Base-by-base conservation (phyloP, 35 echinoderm and acorn worm genomes). In the Apostichopus japonicus region DNA sequence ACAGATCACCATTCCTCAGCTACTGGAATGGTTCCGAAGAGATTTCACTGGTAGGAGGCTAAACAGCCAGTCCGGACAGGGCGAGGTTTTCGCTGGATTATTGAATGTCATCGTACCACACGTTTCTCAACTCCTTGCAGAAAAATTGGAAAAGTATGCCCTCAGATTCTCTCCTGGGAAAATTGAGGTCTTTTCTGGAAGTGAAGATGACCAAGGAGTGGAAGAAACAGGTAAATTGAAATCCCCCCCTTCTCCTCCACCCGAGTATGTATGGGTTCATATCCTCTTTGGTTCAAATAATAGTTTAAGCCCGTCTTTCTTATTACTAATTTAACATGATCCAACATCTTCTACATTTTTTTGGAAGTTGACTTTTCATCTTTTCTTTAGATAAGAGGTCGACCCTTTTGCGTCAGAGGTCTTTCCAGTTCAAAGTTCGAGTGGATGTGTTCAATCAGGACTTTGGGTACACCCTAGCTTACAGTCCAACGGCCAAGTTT, bases 31-130 rank as follows among this genome's bases (percentile, higher is more conserved):
- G 96, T 97, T 97, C 77, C 96, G 96, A 19, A 95, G 94, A 88
- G 96, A 97, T 73, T 97, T 97, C 94, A 95, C 96, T 52, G 96
- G 96, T 1, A 92, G 92, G 27, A 94, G 88, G 17, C 88, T 98
- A 2, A 83, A 58, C 8, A 92, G 77, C 17, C 78, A 95, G 52
- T 59, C 88, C 23, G 77, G 92, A 19, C 84, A 95, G 19, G 92
- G 96, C 15, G 80, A 95, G 9, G 93, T 98, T 9, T 98, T 90
- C 27, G 87, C 89, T 54, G 96, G 96, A 0, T 79, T 98, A 9
- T 86, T 98, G 23, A 92, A 95, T 44, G 90, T 98, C 1, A 65
- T 98, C 6, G 89, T 81, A 4, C 94, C 96, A 17, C 96, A 98
- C 79, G 94, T 98, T 27, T 98, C 96, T 55, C 92, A 94, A n/a